Evolutionary conservation across 2,888 invertebrate genomes (phyloP).

Genomic region (Blastobasis adustella): DNA sequence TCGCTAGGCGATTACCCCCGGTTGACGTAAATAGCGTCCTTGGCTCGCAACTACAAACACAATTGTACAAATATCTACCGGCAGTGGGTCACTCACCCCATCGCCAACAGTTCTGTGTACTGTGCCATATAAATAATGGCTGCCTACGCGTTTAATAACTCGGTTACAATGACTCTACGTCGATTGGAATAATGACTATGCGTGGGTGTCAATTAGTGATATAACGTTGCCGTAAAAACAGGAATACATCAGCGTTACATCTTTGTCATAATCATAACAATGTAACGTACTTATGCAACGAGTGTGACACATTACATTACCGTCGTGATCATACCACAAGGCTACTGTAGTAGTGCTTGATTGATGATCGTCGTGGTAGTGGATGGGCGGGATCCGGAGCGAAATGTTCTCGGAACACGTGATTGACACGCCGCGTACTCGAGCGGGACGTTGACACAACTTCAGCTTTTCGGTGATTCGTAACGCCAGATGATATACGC

Average conservation of each 20-base stretch:
- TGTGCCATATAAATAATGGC: constrained; percentile 1
- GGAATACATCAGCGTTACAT: constrained; percentile 16
- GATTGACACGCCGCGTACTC: too few relatives aligned
- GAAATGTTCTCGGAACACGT: too few relatives aligned
- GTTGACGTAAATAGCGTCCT: constrained; percentile 65
- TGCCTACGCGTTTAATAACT: constrained; percentile 8
- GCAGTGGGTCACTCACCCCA: constrained; percentile 57
- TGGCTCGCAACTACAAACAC: constrained; percentile 60
- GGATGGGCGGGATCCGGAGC: too few relatives aligned
- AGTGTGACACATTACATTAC: too few relatives aligned
- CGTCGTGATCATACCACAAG: too few relatives aligned
- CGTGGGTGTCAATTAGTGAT: constrained; percentile 29
- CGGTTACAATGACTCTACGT: constrained; percentile 21
- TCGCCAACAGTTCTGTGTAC: not conserved
- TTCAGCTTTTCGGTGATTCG: too few relatives aligned
- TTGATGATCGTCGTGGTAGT: too few relatives aligned
- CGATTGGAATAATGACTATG: constrained; percentile 1
- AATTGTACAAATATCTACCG: constrained; percentile 60
- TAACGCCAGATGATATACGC: too few relatives aligned
- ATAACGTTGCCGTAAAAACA: constrained; percentile 23
- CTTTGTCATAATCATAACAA: constrained; percentile 13
- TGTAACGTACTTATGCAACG: constrained; percentile 22
- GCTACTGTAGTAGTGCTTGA: too few relatives aligned
- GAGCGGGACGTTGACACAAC: too few relatives aligned
- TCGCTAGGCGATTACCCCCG: constrained; percentile 36